These are phyloP conservation scores for Axis porcinus DNA, from an alignment of 2,113 vertebrate genomes.

Conservation along the genomic window DNA sequence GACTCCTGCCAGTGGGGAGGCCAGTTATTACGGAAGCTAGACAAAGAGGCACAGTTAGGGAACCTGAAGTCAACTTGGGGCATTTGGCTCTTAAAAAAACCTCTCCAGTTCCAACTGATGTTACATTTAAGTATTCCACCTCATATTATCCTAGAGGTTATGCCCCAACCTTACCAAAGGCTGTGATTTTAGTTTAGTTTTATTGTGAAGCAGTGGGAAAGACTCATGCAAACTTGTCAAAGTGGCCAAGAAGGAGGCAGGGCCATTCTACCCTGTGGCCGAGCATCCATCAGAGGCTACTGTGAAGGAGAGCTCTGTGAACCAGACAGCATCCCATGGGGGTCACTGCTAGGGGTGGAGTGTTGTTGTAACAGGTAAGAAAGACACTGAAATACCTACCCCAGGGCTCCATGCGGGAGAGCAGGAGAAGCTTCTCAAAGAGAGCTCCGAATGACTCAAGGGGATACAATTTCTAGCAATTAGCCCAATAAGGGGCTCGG, in stretches of 20 bases:
- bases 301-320: neutral
- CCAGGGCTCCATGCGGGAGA: neutral
- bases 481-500: neutral
- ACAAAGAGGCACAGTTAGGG: neutral
- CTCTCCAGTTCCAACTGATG: neutral
- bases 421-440: neutral
- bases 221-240: neutral
- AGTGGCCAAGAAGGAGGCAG: neutral
- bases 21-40: neutral
- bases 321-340: neutral
- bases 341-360: neutral
- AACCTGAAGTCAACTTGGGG: neutral
- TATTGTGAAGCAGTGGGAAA: neutral
- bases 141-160: neutral
- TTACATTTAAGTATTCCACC: neutral
- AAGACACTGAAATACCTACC: neutral
- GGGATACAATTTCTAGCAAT: neutral
- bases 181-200: neutral
- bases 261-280: neutral
- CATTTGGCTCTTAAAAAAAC: neutral
- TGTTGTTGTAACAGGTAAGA: neutral
- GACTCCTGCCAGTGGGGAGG: neutral
- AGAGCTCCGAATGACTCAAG: neutral
- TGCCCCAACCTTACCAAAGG: neutral
- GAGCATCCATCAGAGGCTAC: neutral